A percentile compares a stretch with the other conserved stretches of the same genome.
phyloP scores from a whole-genome alignment of 2,888 invertebrate genomes.

The Rhagophthalmus giganteus region DNA sequence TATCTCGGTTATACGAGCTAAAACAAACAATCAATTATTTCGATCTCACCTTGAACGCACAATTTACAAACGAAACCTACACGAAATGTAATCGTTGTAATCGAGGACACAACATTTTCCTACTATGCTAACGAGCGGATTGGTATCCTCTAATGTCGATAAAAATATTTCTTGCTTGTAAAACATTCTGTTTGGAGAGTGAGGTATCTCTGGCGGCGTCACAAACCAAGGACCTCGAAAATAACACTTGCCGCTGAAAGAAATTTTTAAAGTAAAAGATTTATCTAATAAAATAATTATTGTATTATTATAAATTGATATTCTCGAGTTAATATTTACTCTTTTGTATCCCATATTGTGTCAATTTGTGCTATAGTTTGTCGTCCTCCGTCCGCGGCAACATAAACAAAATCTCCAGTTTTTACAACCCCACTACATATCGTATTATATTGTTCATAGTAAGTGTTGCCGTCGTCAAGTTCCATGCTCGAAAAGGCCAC shows the following conservation, averaged over 20 bases:
- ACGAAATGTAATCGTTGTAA: constrained; percentile 84
- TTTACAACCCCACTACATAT: constrained; percentile 81
- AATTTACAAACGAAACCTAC: no score
- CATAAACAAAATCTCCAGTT: constrained; percentile 93
- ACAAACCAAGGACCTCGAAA: constrained; percentile 95
- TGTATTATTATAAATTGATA: no score
- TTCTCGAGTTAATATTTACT: no score
- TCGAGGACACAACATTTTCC: constrained; percentile 91
- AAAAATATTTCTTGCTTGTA: constrained; percentile 93
- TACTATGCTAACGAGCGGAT: constrained; percentile 86
- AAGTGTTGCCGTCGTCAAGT: constrained; percentile 77
- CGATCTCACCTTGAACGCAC: no score
- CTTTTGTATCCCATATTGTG: constrained; percentile 89
- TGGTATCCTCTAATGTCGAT: constrained; percentile 88
- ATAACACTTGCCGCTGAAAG: constrained; percentile 80
- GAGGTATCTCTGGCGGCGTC: constrained; percentile 83
- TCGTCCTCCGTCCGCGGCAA: constrained; percentile 86
- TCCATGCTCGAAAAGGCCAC: constrained; percentile 67
- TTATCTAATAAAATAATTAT: constrained; percentile 8
- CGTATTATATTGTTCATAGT: constrained; percentile 92
- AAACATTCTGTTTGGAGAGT: constrained; percentile 76
- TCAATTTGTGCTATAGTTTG: constrained; percentile 93
- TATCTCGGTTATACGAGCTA: constrained; percentile 92
- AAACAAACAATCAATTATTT: no score
- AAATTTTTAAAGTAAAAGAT: neutral